phyloP scores from a whole-genome alignment of 2,113 vertebrate species.

The Melanostigma gelatinosum region DNA sequence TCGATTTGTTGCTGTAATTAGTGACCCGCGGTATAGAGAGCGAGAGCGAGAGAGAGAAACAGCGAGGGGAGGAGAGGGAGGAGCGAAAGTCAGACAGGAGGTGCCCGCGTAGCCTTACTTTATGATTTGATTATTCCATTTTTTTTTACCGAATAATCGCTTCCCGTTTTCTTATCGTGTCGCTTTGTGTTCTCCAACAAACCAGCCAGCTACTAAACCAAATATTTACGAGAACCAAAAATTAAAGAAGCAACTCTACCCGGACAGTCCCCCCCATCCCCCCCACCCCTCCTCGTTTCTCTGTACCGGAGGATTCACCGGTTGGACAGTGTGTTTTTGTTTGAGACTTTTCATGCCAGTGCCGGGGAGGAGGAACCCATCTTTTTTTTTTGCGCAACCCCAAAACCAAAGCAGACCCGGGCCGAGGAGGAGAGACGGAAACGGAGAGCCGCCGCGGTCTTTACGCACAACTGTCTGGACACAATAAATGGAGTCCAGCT shows the following conservation, averaged over 20 bases:
- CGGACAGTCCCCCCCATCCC: slow-evolving; percentile 28
- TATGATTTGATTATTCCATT: slow-evolving; percentile 68
- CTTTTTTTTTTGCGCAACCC: slow-evolving; percentile 13
- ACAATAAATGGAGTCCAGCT: slow-evolving; percentile 46
- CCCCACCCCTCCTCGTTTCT: not conserved
- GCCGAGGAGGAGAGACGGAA: slow-evolving; percentile 29
- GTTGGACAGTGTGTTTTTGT: slow-evolving; percentile 40
- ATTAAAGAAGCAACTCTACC: slow-evolving; percentile 36
- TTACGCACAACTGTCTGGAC: slow-evolving; percentile 70
- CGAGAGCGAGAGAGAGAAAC: slow-evolving; percentile 14
- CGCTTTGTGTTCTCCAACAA: slow-evolving; percentile 55
- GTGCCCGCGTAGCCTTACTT: slow-evolving; percentile 78
- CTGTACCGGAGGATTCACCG: slow-evolving; percentile 27
- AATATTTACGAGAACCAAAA: slow-evolving; percentile 74
- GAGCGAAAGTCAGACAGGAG: slow-evolving; percentile 70
- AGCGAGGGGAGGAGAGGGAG: slow-evolving; percentile 69
- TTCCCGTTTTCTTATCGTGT: slow-evolving; percentile 27
- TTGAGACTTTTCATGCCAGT: slow-evolving; percentile 64
- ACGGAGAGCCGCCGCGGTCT: slow-evolving; percentile 34
- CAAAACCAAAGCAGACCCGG: slow-evolving; percentile 72
- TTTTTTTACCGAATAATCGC: slow-evolving; percentile 53
- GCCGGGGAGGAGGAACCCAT: slow-evolving; percentile 42
- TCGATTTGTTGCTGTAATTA: slow-evolving; percentile 79
- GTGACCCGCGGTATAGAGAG: slow-evolving; percentile 73
- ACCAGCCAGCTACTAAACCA: slow-evolving; percentile 77